Conservation (phyloP, 2,113 vertebrate genomes). For the Oryctolagus cuniculus region DNA sequence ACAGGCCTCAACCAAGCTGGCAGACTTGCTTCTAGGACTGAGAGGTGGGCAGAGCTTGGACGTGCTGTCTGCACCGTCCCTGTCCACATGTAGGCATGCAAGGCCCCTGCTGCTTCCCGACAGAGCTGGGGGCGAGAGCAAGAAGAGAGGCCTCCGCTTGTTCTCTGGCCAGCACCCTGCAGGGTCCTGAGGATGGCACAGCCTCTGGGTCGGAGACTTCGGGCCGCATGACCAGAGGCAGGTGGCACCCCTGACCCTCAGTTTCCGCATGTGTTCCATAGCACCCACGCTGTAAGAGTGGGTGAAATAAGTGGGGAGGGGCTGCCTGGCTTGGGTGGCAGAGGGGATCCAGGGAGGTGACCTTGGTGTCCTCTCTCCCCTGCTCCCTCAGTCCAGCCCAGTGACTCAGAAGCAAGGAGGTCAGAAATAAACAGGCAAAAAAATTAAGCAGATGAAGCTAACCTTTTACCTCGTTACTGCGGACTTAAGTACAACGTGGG, state of each 20-base stretch:
- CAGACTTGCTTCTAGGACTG: not conserved
- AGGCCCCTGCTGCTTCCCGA: not conserved
- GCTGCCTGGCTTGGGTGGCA: too few relatives aligned
- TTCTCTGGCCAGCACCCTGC: too few relatives aligned
- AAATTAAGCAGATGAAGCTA: not conserved
- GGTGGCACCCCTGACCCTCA: not conserved
- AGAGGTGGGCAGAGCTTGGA: not conserved
- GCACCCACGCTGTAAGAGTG: not conserved
- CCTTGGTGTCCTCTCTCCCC: not conserved
- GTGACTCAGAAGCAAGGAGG: not conserved
- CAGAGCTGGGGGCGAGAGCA: rapidly evolving
- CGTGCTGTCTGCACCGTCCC: too few relatives aligned
- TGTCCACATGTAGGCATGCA: rapidly evolving
- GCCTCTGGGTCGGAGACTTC: not conserved
- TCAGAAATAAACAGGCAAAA: not conserved
- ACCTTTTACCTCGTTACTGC: not conserved
- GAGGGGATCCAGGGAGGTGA: too few relatives aligned
- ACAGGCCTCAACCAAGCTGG: not conserved
- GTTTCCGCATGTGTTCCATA: not conserved
- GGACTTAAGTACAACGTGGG: not conserved
- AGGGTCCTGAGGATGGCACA: not conserved
- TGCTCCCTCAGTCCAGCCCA: not conserved
- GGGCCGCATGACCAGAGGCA: not conserved
- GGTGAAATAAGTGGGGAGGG: not conserved
- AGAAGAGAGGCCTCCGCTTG: not conserved